Evolutionary conservation across 2,888 invertebrate genomes (phyloP), one percentile per base, ranked within the genome.

Genomic region (Cepaea hortensis): DNA sequence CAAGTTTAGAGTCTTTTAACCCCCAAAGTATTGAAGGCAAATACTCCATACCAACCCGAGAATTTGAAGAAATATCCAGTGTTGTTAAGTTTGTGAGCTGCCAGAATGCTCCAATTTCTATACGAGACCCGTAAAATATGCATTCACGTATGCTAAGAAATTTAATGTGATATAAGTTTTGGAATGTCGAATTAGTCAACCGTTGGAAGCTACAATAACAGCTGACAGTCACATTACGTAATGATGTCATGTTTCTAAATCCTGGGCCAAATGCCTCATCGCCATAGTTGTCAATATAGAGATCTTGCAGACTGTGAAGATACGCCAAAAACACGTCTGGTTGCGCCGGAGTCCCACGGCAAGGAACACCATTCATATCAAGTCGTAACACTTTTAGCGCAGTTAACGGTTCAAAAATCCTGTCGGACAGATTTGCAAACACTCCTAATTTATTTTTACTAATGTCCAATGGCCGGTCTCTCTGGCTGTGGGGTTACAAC

Each of bases 161-260:
- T 72, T 9, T 73, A 20, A 83, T 35, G 3, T 83, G 73, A 3
- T 18, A 23, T n/a, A 83, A 11, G 35, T 83, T 73, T 23, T 15
- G 18, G 35, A 83, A 83, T n/a, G 83, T 83, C 7, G 61, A 0
- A 35, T 83, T 83, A 0, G 7, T 18, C 72, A 73, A 3, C 3
- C 6, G 23, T 4, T 13, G 35, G 68, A n/a, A 18, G 46, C 35
- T 35, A 35, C 35, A 35, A 35, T 35, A 4, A 70, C 50, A 70
- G n/a, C 0, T 7, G 55, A 6, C 55, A n/a, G 6, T 9, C 61
- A 83, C n/a, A 6, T 73, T 20, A 0, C 61, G 23, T 11, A 83
- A 35, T 11, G 83, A 83, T 1, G 83, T 70, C 83, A 83, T 61
- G 15, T 83, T 83, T n/a, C 15, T 35, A n/a, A 73, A 83, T 15